Conservation (phyloP, 2,797 vertebrate species). For the Adelosebastes latens region DNA sequence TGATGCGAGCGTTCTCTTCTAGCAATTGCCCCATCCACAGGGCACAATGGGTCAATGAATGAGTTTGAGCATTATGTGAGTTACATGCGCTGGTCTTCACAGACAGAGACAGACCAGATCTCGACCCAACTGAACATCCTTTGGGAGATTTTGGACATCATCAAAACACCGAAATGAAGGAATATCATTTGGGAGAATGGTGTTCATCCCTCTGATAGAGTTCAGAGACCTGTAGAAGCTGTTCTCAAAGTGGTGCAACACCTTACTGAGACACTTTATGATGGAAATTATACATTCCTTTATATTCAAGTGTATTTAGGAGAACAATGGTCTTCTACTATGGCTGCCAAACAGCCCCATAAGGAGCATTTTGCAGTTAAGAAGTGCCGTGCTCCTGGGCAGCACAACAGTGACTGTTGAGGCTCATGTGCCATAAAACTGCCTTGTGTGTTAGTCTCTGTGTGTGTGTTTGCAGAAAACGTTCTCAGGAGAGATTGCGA, state of each 20-base stretch:
- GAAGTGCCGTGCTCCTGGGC: not conserved
- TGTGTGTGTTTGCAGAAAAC: not conserved
- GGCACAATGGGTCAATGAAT: not conserved
- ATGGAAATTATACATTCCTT: not conserved
- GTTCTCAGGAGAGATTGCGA: not conserved
- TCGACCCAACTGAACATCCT: not conserved
- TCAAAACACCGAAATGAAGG: not conserved
- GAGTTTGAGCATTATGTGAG: not conserved
- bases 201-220: not conserved
- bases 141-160: not conserved
- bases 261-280: not conserved
- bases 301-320: not conserved
- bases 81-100: not conserved
- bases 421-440: not conserved
- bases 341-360: not conserved
- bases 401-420: conserved; percentile 1
- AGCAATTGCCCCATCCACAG: not conserved
- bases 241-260: not conserved
- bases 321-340: not conserved
- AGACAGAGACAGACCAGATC: not conserved
- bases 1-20: not conserved
- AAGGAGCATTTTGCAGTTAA: not conserved
- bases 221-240: not conserved
- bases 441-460: not conserved
- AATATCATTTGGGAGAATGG: not conserved